Percentiles rank a stretch among this genome's conserved stretches.
Evolutionary conservation across 2,888 invertebrate species (phyloP).

Genomic region (Drosophila colorata): DNA sequence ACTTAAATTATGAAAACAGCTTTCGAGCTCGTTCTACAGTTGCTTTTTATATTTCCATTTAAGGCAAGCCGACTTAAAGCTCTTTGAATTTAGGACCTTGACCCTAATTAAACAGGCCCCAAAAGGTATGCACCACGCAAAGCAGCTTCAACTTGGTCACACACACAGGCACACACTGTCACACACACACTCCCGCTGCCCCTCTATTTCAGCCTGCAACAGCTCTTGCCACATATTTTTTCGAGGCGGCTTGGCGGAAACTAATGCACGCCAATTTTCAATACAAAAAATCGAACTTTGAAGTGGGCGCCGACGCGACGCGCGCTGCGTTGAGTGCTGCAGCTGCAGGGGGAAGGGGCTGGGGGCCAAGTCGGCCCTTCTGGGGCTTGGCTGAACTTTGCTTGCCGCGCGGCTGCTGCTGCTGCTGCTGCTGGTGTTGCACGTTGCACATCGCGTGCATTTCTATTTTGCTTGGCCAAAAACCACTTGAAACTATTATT

Average conservation of each 20-base stretch:
- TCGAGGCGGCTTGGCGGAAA: constrained; percentile 33
- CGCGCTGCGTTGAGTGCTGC: constrained; percentile 13
- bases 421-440: constrained; percentile 47
- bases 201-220: no score
- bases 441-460: constrained; percentile 59
- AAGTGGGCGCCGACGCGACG: constrained; percentile 64
- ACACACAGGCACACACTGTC: constrained; percentile 1
- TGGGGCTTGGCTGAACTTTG: constrained; percentile 18
- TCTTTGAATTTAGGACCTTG: constrained; percentile 5
- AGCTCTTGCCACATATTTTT: neutral
- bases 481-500: constrained; percentile 74
- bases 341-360: neutral
- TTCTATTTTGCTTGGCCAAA: constrained; percentile 63
- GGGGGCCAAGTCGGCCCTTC: neutral
- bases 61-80: neutral
- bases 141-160: neutral
- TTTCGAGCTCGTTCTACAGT: neutral
- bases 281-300: constrained; percentile 75
- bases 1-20: neutral
- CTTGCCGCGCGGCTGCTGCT: constrained; percentile 19
- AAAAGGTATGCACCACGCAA: constrained; percentile 25
- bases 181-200: neutral
- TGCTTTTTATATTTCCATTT: neutral
- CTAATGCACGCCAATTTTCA: constrained; percentile 73
- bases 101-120: constrained; percentile 32